Evolutionary conservation across 2,113 vertebrate species (phyloP).

Genomic region (Callorhinus ursinus): DNA sequence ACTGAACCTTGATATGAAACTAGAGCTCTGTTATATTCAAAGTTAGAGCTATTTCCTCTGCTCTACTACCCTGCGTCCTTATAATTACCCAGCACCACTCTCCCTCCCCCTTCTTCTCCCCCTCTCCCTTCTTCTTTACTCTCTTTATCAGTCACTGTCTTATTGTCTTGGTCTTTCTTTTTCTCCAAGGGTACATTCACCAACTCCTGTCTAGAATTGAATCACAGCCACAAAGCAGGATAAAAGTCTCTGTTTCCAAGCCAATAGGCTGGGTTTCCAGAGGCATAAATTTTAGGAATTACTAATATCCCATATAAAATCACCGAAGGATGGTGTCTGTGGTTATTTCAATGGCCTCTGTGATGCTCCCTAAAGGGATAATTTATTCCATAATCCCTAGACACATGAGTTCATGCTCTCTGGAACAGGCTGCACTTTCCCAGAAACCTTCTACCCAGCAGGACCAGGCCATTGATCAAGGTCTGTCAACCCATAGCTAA

Average conservation of each 20-base stretch:
- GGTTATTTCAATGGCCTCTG: constrained; percentile 8
- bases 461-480: not conserved
- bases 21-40: not conserved
- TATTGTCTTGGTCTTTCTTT: constrained; percentile 40
- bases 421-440: not conserved
- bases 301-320: constrained; percentile 54
- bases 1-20: not conserved
- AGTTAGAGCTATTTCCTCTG: not conserved
- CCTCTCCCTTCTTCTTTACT: too few relatives aligned
- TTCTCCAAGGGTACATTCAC: constrained; percentile 31
- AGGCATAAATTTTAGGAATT: constrained; percentile 61
- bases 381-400: not conserved
- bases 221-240: constrained; percentile 28
- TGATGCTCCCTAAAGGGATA: not conserved
- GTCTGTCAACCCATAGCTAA: not conserved
- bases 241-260: constrained; percentile 30
- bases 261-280: constrained; percentile 12
- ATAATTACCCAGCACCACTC: fast-evolving
- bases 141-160: not conserved
- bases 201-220: constrained; percentile 24
- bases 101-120: not conserved
- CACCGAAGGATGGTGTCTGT: not conserved
- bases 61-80: not conserved
- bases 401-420: not conserved
- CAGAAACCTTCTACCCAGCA: not conserved